phyloP scores from a whole-genome alignment of 2,113 vertebrate species.

The Baryphthengus martii region DNA sequence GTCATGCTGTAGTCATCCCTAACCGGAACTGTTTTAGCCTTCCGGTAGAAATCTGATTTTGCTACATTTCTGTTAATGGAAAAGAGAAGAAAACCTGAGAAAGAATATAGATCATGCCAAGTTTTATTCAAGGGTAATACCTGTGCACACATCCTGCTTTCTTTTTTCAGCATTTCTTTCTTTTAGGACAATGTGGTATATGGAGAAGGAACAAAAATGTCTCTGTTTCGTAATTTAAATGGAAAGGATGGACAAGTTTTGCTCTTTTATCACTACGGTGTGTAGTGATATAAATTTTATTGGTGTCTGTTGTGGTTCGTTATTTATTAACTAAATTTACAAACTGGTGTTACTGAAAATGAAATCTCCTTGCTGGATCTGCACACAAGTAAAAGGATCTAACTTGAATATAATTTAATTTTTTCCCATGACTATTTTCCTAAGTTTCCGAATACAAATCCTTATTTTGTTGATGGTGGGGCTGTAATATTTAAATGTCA shows the following conservation, averaged over 20 bases:
- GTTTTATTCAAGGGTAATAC: neutral
- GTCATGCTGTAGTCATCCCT: neutral
- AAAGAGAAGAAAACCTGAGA: neutral
- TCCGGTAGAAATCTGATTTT: accelerated
- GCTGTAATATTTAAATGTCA: neutral
- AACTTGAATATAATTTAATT: neutral
- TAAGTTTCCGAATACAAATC: neutral
- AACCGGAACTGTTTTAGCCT: neutral
- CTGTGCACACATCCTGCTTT: neutral
- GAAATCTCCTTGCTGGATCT: neutral
- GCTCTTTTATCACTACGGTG: neutral
- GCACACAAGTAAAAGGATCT: neutral
- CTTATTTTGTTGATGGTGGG: neutral
- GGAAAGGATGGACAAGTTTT: neutral
- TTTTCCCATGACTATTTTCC: neutral
- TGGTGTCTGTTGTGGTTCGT: neutral
- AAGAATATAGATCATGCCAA: neutral
- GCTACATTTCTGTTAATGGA: neutral
- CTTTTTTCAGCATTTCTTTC: neutral
- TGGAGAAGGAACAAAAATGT: neutral
- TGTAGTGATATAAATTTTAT: neutral
- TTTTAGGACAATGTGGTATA: neutral
- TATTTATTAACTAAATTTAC: neutral
- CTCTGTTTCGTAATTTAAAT: neutral
- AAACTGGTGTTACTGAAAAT: neutral